A percentile compares a stretch with the other conserved stretches of the same genome.
These are phyloP conservation scores for Cryptocephalus moraei DNA, from an alignment of 2,888 invertebrate species.

Conservation along the genomic window DNA sequence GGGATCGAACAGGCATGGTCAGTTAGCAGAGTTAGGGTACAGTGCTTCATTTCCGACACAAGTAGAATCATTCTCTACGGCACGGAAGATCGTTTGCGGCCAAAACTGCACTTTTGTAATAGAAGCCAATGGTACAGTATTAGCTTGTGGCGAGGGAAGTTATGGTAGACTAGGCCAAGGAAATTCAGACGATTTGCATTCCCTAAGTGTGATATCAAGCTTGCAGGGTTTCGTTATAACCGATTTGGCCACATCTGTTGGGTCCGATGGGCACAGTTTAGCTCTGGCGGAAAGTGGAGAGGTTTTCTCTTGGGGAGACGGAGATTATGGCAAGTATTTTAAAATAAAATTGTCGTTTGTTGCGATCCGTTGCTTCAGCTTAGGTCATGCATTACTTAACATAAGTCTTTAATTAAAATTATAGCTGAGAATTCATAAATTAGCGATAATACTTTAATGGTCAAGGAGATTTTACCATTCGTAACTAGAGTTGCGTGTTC, in stretches of 20 bases:
- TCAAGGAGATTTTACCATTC: no score
- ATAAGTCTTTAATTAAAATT: no score
- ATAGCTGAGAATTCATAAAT: no score
- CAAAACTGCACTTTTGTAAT: slow-evolving; percentile 57
- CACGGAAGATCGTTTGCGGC: slow-evolving; percentile 51
- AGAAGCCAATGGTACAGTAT: slow-evolving; percentile 46
- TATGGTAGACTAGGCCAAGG: slow-evolving; percentile 53
- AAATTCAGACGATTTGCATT: slow-evolving; percentile 50
- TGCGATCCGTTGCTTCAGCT: no score
- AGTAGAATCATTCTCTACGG: slow-evolving; percentile 41
- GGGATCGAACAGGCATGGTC: slow-evolving; percentile 55
- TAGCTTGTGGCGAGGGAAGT: slow-evolving; percentile 55
- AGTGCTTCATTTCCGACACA: slow-evolving; percentile 35
- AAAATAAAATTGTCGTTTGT: background rate
- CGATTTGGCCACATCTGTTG: slow-evolving; percentile 50
- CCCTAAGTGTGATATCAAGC: slow-evolving; percentile 47
- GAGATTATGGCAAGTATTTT: slow-evolving; percentile 51
- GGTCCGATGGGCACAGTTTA: slow-evolving; percentile 54
- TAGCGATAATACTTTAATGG: no score
- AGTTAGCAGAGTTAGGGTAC: slow-evolving; percentile 44
- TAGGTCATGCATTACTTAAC: no score
- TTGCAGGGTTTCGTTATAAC: slow-evolving; percentile 55
- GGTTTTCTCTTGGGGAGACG: slow-evolving; percentile 58
- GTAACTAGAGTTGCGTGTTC: no score
- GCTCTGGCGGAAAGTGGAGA: slow-evolving; percentile 56